Conservation (phyloP, 2,113 vertebrate genomes). For the Psilopsiagon aymara region DNA sequence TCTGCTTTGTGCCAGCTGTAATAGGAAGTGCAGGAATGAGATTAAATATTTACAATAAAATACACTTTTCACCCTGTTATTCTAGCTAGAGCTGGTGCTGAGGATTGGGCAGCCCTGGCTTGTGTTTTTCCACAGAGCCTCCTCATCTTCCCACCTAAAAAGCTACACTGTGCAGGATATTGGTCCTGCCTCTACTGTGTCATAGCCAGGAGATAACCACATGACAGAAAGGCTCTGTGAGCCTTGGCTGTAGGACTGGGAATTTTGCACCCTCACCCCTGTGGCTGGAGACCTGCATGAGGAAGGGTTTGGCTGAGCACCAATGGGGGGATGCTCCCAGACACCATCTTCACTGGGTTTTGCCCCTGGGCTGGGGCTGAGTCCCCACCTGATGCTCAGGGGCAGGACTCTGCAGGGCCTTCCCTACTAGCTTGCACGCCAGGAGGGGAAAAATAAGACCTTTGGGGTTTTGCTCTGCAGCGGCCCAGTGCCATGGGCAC, state of each 20-base stretch:
- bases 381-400: not conserved
- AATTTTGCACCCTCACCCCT: not conserved
- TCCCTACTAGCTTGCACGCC: not conserved
- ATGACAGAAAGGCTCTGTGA: not conserved
- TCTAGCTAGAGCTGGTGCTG: not conserved
- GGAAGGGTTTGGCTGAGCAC: not conserved
- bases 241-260: not conserved
- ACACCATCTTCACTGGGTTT: not conserved
- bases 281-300: not conserved
- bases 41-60: constrained; percentile 38
- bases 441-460: not conserved
- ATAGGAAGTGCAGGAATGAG: not conserved
- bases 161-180: not conserved
- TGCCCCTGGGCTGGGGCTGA: not conserved
- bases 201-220: not conserved
- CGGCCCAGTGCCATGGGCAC: not conserved
- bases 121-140: not conserved
- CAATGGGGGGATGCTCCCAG: not conserved
- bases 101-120: not conserved
- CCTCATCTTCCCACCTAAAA: not conserved
- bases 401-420: not conserved
- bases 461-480: not conserved
- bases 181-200: not conserved
- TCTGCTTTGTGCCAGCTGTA: not conserved
- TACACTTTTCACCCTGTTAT: not conserved